These are phyloP conservation scores for Drosophila nasuta DNA, from an alignment of 1,140 invertebrate genomes.

Conservation along the genomic window DNA sequence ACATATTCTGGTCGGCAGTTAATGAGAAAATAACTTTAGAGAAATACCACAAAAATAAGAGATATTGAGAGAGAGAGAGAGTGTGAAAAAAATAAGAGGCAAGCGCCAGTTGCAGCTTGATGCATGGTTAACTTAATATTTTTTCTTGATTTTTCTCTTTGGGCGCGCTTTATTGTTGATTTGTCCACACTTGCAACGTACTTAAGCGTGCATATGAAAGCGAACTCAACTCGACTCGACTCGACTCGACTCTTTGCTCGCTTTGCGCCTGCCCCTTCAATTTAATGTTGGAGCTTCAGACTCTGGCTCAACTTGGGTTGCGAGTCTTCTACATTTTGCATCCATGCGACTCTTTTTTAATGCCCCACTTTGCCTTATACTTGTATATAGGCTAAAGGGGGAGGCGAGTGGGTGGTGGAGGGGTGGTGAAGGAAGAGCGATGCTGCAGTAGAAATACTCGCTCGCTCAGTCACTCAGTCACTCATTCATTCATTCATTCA, in stretches of 20 bases:
- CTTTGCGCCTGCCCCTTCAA: not conserved
- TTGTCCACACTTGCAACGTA: conserved; percentile 40
- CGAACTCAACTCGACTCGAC: not conserved
- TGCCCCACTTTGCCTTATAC: conserved; percentile 30
- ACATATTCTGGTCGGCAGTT: too few species aligned
- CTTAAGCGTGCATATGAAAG: conserved; percentile 51
- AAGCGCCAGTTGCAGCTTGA: not conserved
- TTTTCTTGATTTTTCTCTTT: conserved; percentile 30
- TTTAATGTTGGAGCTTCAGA: not conserved
- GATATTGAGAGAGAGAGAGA: not conserved
- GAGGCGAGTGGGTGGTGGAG: not conserved
- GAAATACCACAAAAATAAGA: not conserved
- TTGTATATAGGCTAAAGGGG: not conserved
- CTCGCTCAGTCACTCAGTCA: conserved; percentile 25
- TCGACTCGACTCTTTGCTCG: conserved; percentile 1
- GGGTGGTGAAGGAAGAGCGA: too few species aligned
- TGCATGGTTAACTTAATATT: conserved; percentile 45
- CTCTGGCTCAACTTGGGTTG: not conserved
- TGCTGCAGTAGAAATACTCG: not conserved
- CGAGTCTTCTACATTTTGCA: not conserved
- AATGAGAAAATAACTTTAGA: not conserved
- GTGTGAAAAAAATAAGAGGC: not conserved
- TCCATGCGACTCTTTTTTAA: conserved; percentile 34
- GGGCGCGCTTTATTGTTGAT: conserved; percentile 25
- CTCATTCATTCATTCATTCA: conserved; percentile 25